These are phyloP conservation scores for Diarsia mendica DNA, from an alignment of 2,888 invertebrate genomes.

Conservation along the genomic window DNA sequence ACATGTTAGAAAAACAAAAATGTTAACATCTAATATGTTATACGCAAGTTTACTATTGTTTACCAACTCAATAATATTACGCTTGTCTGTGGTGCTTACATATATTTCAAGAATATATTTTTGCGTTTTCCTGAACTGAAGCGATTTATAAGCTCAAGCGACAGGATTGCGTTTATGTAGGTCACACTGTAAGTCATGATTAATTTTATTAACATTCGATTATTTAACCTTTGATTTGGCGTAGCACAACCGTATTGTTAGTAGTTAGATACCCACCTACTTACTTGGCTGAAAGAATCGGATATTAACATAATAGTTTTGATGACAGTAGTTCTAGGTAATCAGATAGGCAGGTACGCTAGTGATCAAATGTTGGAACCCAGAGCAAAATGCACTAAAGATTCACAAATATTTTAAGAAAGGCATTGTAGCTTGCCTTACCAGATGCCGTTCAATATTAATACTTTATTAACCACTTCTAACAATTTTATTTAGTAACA, in stretches of 20 bases:
- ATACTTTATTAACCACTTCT: background rate
- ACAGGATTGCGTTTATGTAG: background rate
- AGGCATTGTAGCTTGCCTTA: background rate
- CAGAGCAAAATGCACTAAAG: background rate
- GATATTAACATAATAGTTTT: too few species aligned
- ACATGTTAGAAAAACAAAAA: slow-evolving; percentile 40
- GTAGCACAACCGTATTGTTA: background rate
- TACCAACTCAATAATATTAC: background rate
- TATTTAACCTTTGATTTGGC: too few species aligned
- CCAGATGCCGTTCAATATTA: background rate
- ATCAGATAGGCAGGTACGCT: too few species aligned
- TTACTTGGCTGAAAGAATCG: too few species aligned
- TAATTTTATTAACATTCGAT: too few species aligned
- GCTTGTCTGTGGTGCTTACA: background rate
- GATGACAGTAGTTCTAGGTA: too few species aligned
- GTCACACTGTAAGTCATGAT: background rate
- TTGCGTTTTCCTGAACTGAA: background rate
- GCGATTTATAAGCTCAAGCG: background rate
- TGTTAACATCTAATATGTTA: background rate
- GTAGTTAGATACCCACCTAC: background rate
- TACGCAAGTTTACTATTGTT: background rate
- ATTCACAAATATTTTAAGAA: background rate
- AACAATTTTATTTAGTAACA: slow-evolving; percentile 5
- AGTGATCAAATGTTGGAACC: background rate
- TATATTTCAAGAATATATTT: background rate